Conservation (phyloP, 2,113 vertebrate species). For the Dromas ardeola region DNA sequence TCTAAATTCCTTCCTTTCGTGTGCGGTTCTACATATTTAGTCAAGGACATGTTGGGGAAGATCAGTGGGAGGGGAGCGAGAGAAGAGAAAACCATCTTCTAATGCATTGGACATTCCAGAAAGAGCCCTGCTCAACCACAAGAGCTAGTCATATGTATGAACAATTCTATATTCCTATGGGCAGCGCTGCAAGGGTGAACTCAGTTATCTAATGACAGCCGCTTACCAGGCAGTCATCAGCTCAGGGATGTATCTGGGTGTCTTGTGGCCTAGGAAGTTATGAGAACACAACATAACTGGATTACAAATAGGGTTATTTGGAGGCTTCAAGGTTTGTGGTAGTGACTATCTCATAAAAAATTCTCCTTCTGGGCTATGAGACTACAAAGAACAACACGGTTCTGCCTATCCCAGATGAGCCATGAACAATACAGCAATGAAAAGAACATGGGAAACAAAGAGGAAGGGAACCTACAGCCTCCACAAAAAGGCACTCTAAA, state of each 20-base stretch:
- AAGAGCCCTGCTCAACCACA: constrained; percentile 6
- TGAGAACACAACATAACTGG: background rate
- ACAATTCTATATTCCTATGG: background rate
- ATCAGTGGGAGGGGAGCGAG: background rate
- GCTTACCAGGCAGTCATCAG: background rate
- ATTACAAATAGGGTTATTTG: background rate
- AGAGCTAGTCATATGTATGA: background rate
- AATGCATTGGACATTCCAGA: background rate
- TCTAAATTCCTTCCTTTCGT: constrained; percentile 59
- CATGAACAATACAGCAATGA: background rate
- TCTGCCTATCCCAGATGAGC: background rate
- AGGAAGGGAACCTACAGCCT: background rate
- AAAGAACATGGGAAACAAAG: background rate
- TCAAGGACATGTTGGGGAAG: constrained; percentile 8
- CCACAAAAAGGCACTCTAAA: background rate
- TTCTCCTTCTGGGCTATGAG: background rate
- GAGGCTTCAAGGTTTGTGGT: background rate
- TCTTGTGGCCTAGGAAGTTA: background rate
- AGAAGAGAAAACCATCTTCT: background rate
- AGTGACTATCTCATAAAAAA: constrained; percentile 1
- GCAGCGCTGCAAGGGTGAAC: background rate
- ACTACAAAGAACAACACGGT: background rate
- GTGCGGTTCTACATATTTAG: constrained; percentile 26
- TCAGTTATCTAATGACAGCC: background rate
- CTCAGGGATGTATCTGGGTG: background rate